These are phyloP conservation scores for Tenualosa ilisha DNA, from an alignment of 2,797 vertebrate species.

Conservation along the genomic window DNA sequence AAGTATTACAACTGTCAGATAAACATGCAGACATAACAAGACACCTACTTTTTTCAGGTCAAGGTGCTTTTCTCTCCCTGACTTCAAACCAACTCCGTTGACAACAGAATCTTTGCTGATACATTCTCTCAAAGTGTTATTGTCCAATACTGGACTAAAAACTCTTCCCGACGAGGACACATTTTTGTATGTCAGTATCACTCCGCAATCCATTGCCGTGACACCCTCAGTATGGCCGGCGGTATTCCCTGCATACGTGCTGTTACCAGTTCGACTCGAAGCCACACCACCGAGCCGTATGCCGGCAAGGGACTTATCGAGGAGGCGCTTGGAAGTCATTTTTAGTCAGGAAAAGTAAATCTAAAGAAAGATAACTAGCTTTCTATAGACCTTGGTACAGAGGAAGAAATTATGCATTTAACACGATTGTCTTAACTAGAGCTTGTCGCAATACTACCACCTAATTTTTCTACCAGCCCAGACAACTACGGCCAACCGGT, in stretches of 20 bases:
- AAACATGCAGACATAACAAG: background rate
- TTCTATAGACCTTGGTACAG: constrained; percentile 69
- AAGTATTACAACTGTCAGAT: background rate
- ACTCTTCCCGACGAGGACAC: constrained; percentile 53
- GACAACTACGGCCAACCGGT: constrained; percentile 70
- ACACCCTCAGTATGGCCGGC: constrained; percentile 60
- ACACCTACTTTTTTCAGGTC: constrained; percentile 74
- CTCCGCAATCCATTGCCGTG: constrained; percentile 54
- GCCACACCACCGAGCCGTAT: constrained; percentile 58
- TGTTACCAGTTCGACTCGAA: constrained; percentile 55
- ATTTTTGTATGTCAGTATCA: constrained; percentile 58
- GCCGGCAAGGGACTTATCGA: constrained; percentile 67
- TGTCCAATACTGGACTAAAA: constrained; percentile 64
- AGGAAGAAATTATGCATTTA: constrained; percentile 75
- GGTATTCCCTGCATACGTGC: constrained; percentile 62
- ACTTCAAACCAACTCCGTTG: constrained; percentile 57
- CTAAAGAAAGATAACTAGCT: constrained; percentile 73
- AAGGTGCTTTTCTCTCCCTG: constrained; percentile 61
- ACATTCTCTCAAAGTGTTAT: constrained; percentile 53
- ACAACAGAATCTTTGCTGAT: constrained; percentile 55
- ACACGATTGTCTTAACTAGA: constrained; percentile 64
- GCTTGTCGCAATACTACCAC: constrained; percentile 60
- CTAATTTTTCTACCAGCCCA: constrained; percentile 59
- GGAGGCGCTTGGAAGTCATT: constrained; percentile 76
- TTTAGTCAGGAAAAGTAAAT: constrained; percentile 58